These are phyloP conservation scores for Sphaeridia pumilis DNA, from an alignment of 2,888 invertebrate genomes.

Conservation along the genomic window DNA sequence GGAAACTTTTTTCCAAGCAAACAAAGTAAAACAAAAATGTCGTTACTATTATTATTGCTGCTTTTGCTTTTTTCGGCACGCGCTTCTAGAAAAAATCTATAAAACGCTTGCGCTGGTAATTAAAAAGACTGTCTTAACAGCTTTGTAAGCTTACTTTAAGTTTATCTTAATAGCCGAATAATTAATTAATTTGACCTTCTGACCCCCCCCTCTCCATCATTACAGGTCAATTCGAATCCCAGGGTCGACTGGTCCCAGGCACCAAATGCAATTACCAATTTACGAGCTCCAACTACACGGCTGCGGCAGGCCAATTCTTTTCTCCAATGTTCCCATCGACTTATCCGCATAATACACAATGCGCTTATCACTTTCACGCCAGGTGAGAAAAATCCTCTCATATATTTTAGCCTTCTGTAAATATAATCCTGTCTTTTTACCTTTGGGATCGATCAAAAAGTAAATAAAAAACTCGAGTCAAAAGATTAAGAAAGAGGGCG, in stretches of 20 bases:
- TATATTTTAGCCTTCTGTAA: not conserved
- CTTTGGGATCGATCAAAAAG: not conserved
- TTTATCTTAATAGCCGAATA: too few relatives aligned
- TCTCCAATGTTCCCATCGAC: slow-evolving; percentile 92
- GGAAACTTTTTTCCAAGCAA: too few relatives aligned
- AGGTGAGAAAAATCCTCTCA: slow-evolving; percentile 45
- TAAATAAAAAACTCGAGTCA: not conserved
- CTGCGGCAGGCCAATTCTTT: slow-evolving; percentile 65
- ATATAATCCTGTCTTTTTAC: not conserved
- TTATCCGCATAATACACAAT: slow-evolving; percentile 82
- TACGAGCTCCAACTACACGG: slow-evolving; percentile 57
- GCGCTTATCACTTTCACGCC: slow-evolving; percentile 78
- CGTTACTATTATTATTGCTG: too few relatives aligned
- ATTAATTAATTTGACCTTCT: not conserved
- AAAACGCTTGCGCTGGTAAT: too few relatives aligned
- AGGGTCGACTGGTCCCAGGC: slow-evolving; percentile 61
- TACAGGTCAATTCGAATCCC: slow-evolving; percentile 67
- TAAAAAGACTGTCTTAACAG: too few relatives aligned
- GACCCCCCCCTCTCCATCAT: slow-evolving; percentile 39
- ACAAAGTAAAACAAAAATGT: too few relatives aligned
- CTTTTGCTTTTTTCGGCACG: too few relatives aligned
- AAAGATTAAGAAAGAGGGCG: not conserved
- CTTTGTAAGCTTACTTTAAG: too few relatives aligned
- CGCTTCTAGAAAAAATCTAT: too few relatives aligned
- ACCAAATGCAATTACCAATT: slow-evolving; percentile 79